phyloP scores from a whole-genome alignment of 2,888 invertebrate genomes.

The Eristalinus aeneus region DNA sequence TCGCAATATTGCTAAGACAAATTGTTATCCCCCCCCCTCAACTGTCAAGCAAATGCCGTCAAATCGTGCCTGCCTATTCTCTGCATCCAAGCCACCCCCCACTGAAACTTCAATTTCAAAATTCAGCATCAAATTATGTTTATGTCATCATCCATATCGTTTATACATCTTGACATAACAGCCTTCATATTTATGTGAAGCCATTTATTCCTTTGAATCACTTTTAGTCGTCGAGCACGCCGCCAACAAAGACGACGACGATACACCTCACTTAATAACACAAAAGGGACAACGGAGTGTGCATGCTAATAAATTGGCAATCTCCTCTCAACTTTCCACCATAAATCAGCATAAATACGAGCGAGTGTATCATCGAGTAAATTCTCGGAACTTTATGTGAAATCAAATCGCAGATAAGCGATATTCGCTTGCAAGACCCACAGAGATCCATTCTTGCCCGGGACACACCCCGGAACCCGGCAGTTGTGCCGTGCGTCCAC shows the following conservation, averaged over 20 bases:
- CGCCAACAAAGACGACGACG: not conserved
- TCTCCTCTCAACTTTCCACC: not conserved
- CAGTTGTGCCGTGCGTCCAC: not conserved
- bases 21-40: no score
- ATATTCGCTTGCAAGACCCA: not conserved
- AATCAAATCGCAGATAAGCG: slow-evolving; percentile 20
- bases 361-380: slow-evolving; percentile 1
- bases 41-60: no score
- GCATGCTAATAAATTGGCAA: not conserved
- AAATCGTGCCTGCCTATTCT: no score
- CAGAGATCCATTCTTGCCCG: not conserved
- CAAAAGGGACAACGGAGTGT: not conserved
- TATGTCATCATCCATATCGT: not conserved
- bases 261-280: not conserved
- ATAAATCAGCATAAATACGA: slow-evolving; percentile 28
- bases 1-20: no score
- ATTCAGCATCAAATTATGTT: not conserved
- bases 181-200: not conserved
- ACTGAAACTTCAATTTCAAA: not conserved
- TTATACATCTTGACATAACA: not conserved
- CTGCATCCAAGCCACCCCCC: not conserved
- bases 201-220: not conserved
- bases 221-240: not conserved
- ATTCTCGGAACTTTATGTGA: slow-evolving; percentile 23
- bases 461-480: not conserved